Evolutionary conservation across 2,888 invertebrate species (phyloP).

Genomic region (Atrina japonica): DNA sequence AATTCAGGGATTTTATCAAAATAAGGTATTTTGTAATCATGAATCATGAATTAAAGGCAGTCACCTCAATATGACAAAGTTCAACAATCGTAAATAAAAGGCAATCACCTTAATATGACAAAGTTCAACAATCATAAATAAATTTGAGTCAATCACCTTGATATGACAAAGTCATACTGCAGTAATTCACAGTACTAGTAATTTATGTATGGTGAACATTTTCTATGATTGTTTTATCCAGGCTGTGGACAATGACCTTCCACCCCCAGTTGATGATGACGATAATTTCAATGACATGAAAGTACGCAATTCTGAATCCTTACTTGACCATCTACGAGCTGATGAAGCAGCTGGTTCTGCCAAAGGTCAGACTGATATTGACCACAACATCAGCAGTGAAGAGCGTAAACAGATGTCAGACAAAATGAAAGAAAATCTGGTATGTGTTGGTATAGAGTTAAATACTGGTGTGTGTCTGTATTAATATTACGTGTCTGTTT

Average conservation of each 20-base stretch:
- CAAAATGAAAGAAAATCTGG: constrained; percentile 70
- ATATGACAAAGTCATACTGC: no score
- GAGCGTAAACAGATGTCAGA: constrained; percentile 65
- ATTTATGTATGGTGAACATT: no score
- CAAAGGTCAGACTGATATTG: constrained; percentile 63
- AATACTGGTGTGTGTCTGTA: no score
- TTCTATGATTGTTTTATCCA: no score
- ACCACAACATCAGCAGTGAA: constrained; percentile 61
- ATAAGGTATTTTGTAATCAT: not conserved
- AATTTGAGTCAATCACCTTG: not conserved
- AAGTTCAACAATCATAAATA: not conserved
- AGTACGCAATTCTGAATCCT: constrained; percentile 65
- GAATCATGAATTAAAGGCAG: no score
- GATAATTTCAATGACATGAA: constrained; percentile 61
- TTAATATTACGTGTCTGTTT: no score
- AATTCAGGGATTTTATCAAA: not conserved
- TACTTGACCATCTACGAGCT: constrained; percentile 63
- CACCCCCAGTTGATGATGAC: constrained; percentile 58
- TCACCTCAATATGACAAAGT: no score
- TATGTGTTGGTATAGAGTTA: constrained; percentile 42
- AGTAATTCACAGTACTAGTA: no score
- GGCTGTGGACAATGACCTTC: constrained; percentile 72
- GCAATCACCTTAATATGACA: no score
- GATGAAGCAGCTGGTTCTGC: constrained; percentile 70
- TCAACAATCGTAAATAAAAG: no score